Evolutionary conservation across 2,797 vertebrate species (phyloP).

Genomic region (Fringilla coelebs): DNA sequence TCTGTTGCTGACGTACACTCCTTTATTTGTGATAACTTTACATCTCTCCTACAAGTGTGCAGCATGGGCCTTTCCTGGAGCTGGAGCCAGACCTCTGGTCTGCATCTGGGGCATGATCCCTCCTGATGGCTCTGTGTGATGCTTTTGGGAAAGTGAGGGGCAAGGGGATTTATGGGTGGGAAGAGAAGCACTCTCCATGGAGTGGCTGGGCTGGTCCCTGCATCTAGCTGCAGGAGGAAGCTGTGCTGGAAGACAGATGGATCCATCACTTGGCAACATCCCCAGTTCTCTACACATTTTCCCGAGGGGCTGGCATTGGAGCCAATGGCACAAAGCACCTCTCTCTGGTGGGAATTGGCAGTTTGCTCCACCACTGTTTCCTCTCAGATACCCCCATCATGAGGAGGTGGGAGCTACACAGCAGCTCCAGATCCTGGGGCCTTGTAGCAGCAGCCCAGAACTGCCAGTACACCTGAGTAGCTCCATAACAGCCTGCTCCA

Average conservation of each 20-base stretch:
- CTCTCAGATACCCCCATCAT: neutral
- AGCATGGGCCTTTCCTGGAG: neutral
- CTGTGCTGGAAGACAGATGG: neutral
- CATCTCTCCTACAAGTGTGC: neutral
- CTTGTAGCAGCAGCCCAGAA: neutral
- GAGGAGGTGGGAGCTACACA: neutral
- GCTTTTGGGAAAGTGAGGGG: neutral
- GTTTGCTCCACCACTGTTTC: neutral
- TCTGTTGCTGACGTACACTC: neutral
- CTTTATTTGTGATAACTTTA: neutral
- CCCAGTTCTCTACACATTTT: neutral
- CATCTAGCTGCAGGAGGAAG: neutral
- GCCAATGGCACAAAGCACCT: neutral
- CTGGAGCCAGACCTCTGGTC: neutral
- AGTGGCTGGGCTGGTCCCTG: neutral
- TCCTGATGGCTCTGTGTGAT: neutral
- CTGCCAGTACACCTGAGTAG: neutral
- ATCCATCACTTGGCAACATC: neutral
- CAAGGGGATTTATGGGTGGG: neutral
- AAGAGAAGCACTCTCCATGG: neutral
- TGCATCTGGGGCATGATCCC: neutral
- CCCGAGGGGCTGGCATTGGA: rapidly evolving
- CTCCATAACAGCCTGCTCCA: neutral
- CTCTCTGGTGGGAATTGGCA: neutral
- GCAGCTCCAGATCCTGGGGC: neutral